Base-by-base conservation (phyloP, 2,797 vertebrate species). In the Acanthis flammea region DNA sequence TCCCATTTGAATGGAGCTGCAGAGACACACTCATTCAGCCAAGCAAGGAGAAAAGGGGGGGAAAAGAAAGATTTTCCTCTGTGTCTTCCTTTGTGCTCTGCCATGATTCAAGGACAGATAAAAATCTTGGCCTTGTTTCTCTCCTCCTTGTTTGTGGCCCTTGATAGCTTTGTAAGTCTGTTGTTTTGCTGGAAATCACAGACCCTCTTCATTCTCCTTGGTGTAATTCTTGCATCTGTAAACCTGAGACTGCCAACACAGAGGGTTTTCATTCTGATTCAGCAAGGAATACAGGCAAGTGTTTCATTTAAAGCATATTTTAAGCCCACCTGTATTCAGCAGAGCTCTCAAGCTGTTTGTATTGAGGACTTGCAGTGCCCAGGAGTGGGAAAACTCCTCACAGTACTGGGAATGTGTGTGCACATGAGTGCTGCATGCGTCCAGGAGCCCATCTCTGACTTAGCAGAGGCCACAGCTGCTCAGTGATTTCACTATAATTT, bases 51-150 rank as follows among this genome's bases (percentile, higher is more conserved):
- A 66, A 80, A 86, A 54, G 12, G 6, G 4, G 4, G 24, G 10
- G 7, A 4, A 7, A 70, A 70, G 23, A 73, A 78, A 78, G 51
- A 50, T 58, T 78, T 87, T 67, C 54, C 25, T 51, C 27, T 77
- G 2, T 41, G 75, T 66, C 35, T 86, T 92, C 44, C 37, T 84
- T 90, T 86, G n/a, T 0, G 2, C 23, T 85, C 23, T 87, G 55
- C 33, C 19, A 5, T 17, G 58, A 93, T 79, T 95, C 90, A 95
- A 93, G 86, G 70, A 48, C 86, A 93, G 92, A 92, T 90, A 86
- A 84, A 95, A 90, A 70, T 87, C 70, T 94, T 72, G 41, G 45
- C 31, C 42, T 84, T 80, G 27, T 88, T 92, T 95, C 62, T 78
- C 19, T 55, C n/a, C 25, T 35, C 21, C 67, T 73, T 74, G 23